Conservation (phyloP, 2,113 vertebrate genomes). For the Nyctereutes procyonoides region DNA sequence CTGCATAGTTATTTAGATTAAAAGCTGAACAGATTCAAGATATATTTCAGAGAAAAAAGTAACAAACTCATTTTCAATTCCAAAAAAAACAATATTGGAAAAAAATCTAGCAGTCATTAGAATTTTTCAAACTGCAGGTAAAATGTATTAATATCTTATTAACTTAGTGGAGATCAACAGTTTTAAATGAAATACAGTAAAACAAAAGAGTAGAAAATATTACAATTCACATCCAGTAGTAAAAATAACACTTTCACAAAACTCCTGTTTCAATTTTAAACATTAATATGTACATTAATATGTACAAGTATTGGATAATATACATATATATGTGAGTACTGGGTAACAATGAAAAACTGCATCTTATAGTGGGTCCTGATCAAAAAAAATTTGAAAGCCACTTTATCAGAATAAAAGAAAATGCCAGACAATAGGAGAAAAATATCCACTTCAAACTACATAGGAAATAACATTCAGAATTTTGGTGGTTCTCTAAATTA, state of each 20-base stretch:
- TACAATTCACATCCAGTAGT: neutral
- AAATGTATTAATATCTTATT: neutral
- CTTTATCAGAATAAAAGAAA: slow-evolving; percentile 3
- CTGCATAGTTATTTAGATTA: slow-evolving; percentile 8
- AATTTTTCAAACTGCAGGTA: neutral
- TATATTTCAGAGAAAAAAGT: neutral
- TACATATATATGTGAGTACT: neutral
- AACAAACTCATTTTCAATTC: slow-evolving; percentile 36
- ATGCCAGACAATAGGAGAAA: neutral
- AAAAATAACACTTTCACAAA: slow-evolving; percentile 30
- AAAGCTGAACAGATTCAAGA: slow-evolving; percentile 36
- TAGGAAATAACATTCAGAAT: neutral
- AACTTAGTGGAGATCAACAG: neutral
- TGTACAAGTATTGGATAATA: neutral
- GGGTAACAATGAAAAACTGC: neutral
- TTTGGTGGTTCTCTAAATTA: slow-evolving; percentile 7
- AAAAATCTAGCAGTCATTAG: slow-evolving; percentile 19
- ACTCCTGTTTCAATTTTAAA: slow-evolving; percentile 45
- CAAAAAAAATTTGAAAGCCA: slow-evolving; percentile 23
- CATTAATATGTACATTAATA: neutral
- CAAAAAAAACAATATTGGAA: slow-evolving; percentile 26
- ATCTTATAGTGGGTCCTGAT: neutral
- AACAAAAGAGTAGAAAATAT: slow-evolving; percentile 48
- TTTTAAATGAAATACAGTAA: slow-evolving; percentile 41
- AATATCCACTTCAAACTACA: slow-evolving; percentile 46